These are phyloP conservation scores for Amiota communis DNA, from an alignment of 2,888 invertebrate genomes.

Conservation along the genomic window DNA sequence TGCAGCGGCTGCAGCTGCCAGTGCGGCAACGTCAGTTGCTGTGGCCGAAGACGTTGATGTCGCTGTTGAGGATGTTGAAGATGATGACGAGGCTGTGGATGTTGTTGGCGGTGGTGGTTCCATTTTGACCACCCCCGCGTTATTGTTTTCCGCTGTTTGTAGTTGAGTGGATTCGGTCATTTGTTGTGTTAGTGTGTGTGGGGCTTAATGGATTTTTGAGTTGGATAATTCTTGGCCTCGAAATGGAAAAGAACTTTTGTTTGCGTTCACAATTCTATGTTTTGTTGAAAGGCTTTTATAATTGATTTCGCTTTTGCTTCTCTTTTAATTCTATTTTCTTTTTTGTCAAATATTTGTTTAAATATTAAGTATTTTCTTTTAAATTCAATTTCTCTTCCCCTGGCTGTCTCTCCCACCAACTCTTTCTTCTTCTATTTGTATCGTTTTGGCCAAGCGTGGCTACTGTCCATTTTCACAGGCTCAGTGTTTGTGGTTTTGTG, in stretches of 20 bases:
- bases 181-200: slow-evolving; percentile 45
- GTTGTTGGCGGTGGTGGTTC: slow-evolving; percentile 73
- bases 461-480: slow-evolving; percentile 65
- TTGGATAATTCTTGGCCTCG: slow-evolving; percentile 49
- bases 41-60: slow-evolving; percentile 53
- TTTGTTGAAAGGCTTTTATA: slow-evolving; percentile 39
- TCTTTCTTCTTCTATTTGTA: slow-evolving; percentile 6
- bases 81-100: slow-evolving; percentile 74
- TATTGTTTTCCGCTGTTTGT: slow-evolving; percentile 73
- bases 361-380: slow-evolving; percentile 31
- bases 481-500: slow-evolving; percentile 34
- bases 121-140: slow-evolving; percentile 74
- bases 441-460: slow-evolving; percentile 27
- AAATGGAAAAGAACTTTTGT: slow-evolving; percentile 8
- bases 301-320: not conserved
- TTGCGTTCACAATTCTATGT: slow-evolving; percentile 13
- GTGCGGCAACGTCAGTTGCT: slow-evolving; percentile 44
- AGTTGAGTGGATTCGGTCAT: slow-evolving; percentile 74
- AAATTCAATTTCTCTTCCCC: not conserved
- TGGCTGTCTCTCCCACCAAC: not conserved
- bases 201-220: slow-evolving; percentile 41
- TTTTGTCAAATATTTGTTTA: slow-evolving; percentile 57
- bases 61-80: slow-evolving; percentile 42
- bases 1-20: slow-evolving; percentile 44
- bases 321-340: slow-evolving; percentile 2